Evolutionary conservation across 2,888 invertebrate genomes (phyloP), one percentile per base, ranked within the genome.

Genomic region (Nymphalis urticae): DNA sequence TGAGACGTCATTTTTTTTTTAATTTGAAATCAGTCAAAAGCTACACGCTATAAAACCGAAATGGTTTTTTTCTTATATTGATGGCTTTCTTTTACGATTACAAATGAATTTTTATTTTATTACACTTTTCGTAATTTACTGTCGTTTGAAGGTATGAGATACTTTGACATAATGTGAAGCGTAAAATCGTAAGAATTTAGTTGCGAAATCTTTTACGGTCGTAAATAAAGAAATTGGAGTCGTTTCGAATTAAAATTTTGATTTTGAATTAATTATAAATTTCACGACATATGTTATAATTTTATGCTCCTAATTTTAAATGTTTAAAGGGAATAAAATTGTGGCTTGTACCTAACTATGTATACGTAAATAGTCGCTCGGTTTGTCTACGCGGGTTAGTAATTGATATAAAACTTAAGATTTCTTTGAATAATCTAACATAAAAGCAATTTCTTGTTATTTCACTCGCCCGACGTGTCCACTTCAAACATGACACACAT

Each of bases 11-110:
- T 47, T 36, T 51, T 59, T 66, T 80, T 82, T 83, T 81, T 76
- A 79, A 79, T 78, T 79, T 77, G 76, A 75, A 78, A 80, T 78
- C 73, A 73, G 78, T 79, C 80, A 80, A 80, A 77, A 75, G 77
- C 75, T 76, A 72, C 71, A 71, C 71, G 76, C 81, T 79, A 81
- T 87, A 89, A 90, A 86, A 80, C 75, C 80, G 80, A 83, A 66
- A 82, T 85, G 84, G 82, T 82, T 32, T 80, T n/a, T 75, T 79
- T 42, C 72, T 69, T 75, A 80, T 80, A 85, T 86, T 87, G 86
- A 88, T 85, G 86, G 82, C 86, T 85, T 85, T 86, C 82, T 86
- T 88, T 89, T 85, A 88, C 85, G 86, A 87, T 84, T 81, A 78
- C 82, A 73, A 76, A 79, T 78, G 79, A 80, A 79, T 76, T 76